Conservation (phyloP, 1,140 invertebrate genomes). For the Ooceraea biroi region DNA sequence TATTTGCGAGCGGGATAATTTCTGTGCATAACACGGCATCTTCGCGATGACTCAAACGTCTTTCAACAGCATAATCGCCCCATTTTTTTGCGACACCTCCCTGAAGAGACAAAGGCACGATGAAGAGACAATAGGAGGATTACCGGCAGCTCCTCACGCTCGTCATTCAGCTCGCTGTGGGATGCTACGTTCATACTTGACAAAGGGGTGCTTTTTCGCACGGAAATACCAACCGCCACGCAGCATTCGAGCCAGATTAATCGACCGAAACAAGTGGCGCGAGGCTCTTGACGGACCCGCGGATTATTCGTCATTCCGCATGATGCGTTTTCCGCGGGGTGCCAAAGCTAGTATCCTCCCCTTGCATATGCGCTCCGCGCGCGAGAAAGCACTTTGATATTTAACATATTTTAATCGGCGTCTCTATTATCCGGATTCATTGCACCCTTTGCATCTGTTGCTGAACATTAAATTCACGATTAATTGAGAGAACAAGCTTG, state of each 20-base stretch:
- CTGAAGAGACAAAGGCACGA: slow-evolving; percentile 48
- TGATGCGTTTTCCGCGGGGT: slow-evolving; percentile 31
- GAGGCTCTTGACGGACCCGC: slow-evolving; percentile 45
- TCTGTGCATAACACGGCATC: not conserved
- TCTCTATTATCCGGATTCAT: slow-evolving; percentile 2
- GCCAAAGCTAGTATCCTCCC: not conserved
- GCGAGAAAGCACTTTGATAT: slow-evolving; percentile 36
- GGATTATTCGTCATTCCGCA: slow-evolving; percentile 37
- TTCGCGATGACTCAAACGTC: not conserved
- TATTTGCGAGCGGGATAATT: not conserved
- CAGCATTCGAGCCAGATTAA: slow-evolving; percentile 71
- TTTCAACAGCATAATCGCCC: slow-evolving; percentile 1
- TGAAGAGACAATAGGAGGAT: slow-evolving; percentile 73
- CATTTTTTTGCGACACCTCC: not conserved
- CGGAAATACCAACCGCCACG: slow-evolving; percentile 65
- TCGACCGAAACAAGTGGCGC: slow-evolving; percentile 70
- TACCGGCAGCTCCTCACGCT: slow-evolving; percentile 54
- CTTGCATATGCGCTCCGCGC: not conserved
- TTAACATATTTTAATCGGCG: slow-evolving; percentile 9
- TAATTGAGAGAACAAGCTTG: not conserved
- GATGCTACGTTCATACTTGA: slow-evolving; percentile 31
- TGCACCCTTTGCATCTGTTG: not conserved
- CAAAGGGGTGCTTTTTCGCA: slow-evolving; percentile 74
- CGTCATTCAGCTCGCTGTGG: slow-evolving; percentile 36
- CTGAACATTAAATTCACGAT: slow-evolving; percentile 12